Evolutionary conservation across 1,140 invertebrate genomes (phyloP), one percentile per base, ranked within the genome.

Genomic region (Tribolium castaneum): DNA sequence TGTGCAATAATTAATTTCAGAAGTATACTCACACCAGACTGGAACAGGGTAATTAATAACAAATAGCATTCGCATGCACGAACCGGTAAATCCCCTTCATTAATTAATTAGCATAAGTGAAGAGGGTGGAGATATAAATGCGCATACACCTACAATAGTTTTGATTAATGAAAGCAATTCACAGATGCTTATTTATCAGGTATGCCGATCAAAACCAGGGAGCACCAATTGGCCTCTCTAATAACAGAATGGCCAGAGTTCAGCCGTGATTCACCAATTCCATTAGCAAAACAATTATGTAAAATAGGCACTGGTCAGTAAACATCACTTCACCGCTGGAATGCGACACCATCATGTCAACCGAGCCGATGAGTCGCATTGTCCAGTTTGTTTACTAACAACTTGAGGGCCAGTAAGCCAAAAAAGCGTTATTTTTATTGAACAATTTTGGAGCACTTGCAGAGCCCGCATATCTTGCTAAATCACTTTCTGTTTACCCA

Each of bases 241-340:
- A 66, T 66, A 66, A 35, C 59, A 9, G 59, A 35, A 66, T 66
- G 59, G 59, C 35, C 30, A 66, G 59, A 35, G 10, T 30, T 66
- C 59, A 12, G 3, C 30, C 9, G 59, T 39, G 56, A 76, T 76
- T 75, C 45, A 39, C 74, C 74, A 75, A 62, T 75, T 76, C 75
- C 75, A 76, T 76, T 76, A 76, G 45, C 39, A 70, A 59, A 66
- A 59, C 75, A 76, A 76, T 76, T 76, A 76, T 76, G 75, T 76
- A 76, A 76, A 76, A 76, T 62, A 59, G 54, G 25, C 35, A 30
- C 56, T 62, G 50, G 75, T 76, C 75, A 76, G 70, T 76, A 76
- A 76, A 76, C 75, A 66, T 66, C 59, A 66, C 59, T 66, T 66
- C 59, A 66, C 30, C 59, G 12, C 59, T 14, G 30, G 56, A 62